Conservation (phyloP, 2,888 invertebrate species). For the Archips xylosteana region DNA sequence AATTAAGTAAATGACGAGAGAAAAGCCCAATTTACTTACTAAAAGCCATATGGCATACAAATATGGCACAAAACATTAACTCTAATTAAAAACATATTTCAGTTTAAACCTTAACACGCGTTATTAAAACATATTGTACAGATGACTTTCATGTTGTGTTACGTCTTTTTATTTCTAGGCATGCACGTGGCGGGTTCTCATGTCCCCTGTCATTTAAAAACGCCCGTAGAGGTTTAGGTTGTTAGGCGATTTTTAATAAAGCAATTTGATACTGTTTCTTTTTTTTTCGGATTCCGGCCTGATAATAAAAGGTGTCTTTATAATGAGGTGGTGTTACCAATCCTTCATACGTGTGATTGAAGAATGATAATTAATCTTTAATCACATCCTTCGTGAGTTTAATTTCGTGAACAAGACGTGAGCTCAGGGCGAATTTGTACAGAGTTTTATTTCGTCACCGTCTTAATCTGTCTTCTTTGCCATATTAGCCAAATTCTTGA, state of each 20-base stretch:
- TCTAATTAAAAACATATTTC: not conserved
- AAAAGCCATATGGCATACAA: not conserved
- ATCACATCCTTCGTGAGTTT: too few species aligned
- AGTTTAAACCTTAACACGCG: not conserved
- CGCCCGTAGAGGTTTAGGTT: not conserved
- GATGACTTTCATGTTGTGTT: not conserved
- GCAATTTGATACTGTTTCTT: not conserved
- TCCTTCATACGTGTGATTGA: too few species aligned
- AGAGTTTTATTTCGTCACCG: too few species aligned
- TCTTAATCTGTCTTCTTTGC: too few species aligned
- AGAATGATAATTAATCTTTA: too few species aligned
- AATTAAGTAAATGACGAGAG: not conserved
- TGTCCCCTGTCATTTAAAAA: conserved; percentile 14
- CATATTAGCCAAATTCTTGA: too few species aligned
- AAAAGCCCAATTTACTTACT: conserved; percentile 9
- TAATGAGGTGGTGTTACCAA: not conserved
- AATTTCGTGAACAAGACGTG: too few species aligned
- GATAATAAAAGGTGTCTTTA: not conserved
- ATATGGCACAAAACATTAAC: not conserved
- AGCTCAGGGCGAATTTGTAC: too few species aligned
- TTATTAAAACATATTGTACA: not conserved
- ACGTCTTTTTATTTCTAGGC: not conserved
- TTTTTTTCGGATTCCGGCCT: not conserved
- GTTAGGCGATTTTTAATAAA: conserved; percentile 15
- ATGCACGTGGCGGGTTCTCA: not conserved